A percentile compares a stretch with the other conserved stretches of the same genome.
Evolutionary conservation across 2,888 invertebrate genomes (phyloP).

Genomic region (Teinopalpus imperialis): DNA sequence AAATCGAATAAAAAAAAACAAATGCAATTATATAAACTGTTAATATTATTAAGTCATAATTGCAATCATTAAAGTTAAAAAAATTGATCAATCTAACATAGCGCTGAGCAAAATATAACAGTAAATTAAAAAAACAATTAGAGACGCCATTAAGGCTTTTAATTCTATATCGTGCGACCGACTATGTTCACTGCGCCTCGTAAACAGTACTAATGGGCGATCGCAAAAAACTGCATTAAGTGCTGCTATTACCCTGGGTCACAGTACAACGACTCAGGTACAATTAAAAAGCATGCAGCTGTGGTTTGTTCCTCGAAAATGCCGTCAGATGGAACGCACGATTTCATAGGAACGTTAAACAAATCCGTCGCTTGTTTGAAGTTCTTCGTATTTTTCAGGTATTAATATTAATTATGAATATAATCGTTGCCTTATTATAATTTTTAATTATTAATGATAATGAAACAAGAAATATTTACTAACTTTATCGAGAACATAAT

Average conservation of each 20-base stretch:
- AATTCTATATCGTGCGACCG: slow-evolving; percentile 31
- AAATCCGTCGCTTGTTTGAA: too few species aligned
- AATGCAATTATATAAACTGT: too few species aligned
- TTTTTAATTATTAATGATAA: too few species aligned
- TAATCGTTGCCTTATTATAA: too few species aligned
- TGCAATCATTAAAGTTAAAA: too few species aligned
- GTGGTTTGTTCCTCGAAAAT: slow-evolving; percentile 18
- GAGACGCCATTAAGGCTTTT: slow-evolving; percentile 22
- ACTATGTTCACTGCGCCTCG: slow-evolving; percentile 47
- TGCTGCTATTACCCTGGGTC: slow-evolving; percentile 54
- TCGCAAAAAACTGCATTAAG: slow-evolving; percentile 50
- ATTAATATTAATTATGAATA: too few species aligned
- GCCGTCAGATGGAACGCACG: slow-evolving; percentile 20
- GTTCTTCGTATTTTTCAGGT: too few species aligned
- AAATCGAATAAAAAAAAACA: too few species aligned
- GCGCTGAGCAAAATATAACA: slow-evolving; percentile 10
- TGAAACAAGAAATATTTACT: too few species aligned
- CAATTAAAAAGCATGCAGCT: slow-evolving; percentile 25
- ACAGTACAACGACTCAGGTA: slow-evolving; percentile 52
- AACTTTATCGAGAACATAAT: too few species aligned
- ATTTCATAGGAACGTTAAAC: slow-evolving; percentile 9
- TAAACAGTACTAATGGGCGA: slow-evolving; percentile 55
- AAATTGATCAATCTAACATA: too few species aligned
- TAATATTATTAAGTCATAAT: too few species aligned
- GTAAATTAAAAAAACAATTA: slow-evolving; percentile 21